A percentile compares a stretch with the other conserved stretches of the same genome.
Evolutionary conservation across 2,113 vertebrate genomes (phyloP).

Genomic region (Odontesthes bonariensis): DNA sequence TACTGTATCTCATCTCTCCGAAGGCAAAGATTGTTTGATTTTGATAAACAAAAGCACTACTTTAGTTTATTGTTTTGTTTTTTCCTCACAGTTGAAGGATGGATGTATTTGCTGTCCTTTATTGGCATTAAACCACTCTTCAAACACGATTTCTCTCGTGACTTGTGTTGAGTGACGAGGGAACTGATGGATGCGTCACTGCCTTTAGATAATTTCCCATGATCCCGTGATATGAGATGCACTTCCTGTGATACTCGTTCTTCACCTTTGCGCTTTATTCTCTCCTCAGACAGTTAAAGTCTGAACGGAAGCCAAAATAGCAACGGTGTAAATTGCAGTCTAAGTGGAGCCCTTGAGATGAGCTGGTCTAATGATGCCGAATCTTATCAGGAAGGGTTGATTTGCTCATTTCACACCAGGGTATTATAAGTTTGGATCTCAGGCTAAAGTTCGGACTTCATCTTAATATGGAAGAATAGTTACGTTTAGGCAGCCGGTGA

Average conservation of each 20-base stretch:
- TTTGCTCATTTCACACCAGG: conserved; percentile 9
- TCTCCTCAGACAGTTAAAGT: conserved; percentile 5
- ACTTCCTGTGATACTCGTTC: not conserved
- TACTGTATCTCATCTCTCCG: too few species aligned
- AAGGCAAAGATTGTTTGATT: too few species aligned
- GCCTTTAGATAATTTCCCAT: too few species aligned
- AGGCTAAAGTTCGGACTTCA: not conserved
- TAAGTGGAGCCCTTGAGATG: conserved; percentile 43
- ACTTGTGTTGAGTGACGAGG: too few species aligned
- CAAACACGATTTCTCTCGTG: too few species aligned
- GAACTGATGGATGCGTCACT: too few species aligned
- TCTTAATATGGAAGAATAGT: too few species aligned
- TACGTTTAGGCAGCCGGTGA: not conserved
- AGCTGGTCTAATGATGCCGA: conserved; percentile 32
- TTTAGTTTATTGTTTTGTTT: too few species aligned
- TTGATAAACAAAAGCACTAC: too few species aligned
- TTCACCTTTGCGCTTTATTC: not conserved
- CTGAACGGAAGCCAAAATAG: not conserved
- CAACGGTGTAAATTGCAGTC: conserved; percentile 19
- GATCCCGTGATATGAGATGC: not conserved
- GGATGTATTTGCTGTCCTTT: too few species aligned
- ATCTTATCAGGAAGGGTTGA: conserved; percentile 42
- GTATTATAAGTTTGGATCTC: conserved; percentile 37
- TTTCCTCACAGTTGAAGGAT: too few species aligned
- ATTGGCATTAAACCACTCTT: too few species aligned